Evolutionary conservation across 2,888 invertebrate genomes (phyloP), one percentile per base, ranked within the genome.

Genomic region (Agonopterix subpropinquella): DNA sequence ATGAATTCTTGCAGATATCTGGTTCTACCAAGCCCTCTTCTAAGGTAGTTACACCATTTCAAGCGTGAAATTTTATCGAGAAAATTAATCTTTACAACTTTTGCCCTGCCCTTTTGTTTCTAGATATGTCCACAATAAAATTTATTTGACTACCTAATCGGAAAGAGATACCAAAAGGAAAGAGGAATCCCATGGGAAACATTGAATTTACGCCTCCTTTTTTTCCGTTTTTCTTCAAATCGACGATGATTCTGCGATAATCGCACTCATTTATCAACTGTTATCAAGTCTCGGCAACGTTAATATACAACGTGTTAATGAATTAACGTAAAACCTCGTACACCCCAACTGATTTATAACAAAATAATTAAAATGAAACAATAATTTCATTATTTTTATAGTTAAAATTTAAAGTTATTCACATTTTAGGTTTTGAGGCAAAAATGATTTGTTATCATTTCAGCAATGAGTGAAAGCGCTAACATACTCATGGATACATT

Each of bases 31-130:
- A 65, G 68, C 69, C 73, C 72, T 61, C 56, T 71, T 65, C 66
- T 57, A 71, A 77, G 73, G 76, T 76, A 78, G 77, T 76, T 73
- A 73, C 66, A 75, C 67, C 64, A 74, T 67, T 74, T 78, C 73
- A 74, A 77, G 75, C 81, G 83, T 80, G 80, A 83, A 86, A 84
- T 87, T 85, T 85, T 85, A 87, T 87, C 87, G 74, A 65, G 70
- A 73, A 79, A 84, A 86, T 87, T 84, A 87, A 87, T 86, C 87
- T 84, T 70, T 61, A 79, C 78, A 80, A 84, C 73, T 83, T 80
- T 7, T 18, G 69, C 66, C 67, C 70, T 58, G 73, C 73, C 77
- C 80, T 77, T 80, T 86, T 83, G 76, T 82, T 82, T 82, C 61
- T 64, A 68, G 71, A 72, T 69, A 13, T 72, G 70, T 63, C 68